Evolutionary conservation across 2,113 vertebrate genomes (phyloP).

Genomic region (Nematolebias whitei): DNA sequence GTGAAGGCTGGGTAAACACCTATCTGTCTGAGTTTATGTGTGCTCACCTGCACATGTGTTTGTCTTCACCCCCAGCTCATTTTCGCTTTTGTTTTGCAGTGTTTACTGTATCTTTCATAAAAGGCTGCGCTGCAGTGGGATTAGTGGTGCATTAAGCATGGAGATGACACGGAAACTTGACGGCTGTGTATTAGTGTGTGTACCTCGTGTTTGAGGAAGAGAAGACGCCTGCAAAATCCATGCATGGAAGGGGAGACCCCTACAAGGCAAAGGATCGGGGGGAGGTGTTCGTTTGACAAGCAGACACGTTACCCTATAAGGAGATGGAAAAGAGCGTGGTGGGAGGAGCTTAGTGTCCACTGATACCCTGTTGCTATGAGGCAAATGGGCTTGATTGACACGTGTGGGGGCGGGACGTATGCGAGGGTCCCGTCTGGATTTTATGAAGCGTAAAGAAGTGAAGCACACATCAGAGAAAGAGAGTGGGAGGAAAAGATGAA

Average conservation of each 20-base stretch:
- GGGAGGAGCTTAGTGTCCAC: conserved; percentile 50
- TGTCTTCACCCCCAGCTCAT: conserved; percentile 39
- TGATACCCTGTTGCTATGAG: conserved; percentile 65
- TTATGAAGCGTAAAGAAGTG: conserved; percentile 75
- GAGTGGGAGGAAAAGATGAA: conserved; percentile 67
- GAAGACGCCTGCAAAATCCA: conserved; percentile 34
- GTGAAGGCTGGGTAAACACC: conserved; percentile 41
- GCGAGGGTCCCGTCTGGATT: conserved; percentile 77
- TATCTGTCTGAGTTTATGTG: conserved; percentile 44
- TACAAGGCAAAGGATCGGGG: conserved; percentile 59
- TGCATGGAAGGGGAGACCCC: conserved; percentile 45
- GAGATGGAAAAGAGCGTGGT: conserved; percentile 49
- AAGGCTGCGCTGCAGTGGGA: conserved; percentile 42
- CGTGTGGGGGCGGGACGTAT: conserved; percentile 59
- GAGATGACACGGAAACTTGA: conserved; percentile 39
- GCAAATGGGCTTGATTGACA: conserved; percentile 68
- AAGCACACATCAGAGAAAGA: conserved; percentile 54
- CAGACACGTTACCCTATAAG: conserved; percentile 73
- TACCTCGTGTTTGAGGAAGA: conserved; percentile 9
- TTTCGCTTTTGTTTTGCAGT: conserved; percentile 31
- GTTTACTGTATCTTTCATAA: conserved; percentile 60
- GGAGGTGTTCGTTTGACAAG: conserved; percentile 61
- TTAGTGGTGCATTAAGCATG: conserved; percentile 20
- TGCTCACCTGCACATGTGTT: conserved; percentile 71
- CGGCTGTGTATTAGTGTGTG: background rate